phyloP scores from a whole-genome alignment of 2,797 vertebrate species.

The Siniperca obscura region DNA sequence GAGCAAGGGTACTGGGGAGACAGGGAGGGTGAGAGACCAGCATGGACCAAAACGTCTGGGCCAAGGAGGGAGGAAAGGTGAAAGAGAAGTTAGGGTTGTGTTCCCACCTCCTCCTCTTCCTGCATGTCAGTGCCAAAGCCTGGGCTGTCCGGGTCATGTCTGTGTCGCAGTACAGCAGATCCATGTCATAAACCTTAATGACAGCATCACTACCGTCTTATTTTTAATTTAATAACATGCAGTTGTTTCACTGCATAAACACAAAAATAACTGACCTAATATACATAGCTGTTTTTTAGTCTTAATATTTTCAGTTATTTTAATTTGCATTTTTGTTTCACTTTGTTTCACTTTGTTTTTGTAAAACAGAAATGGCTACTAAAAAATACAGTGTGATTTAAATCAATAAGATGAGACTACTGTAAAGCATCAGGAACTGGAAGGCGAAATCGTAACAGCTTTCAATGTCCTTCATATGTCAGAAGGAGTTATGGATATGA shows the following conservation, averaged over 20 bases:
- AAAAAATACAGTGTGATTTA: neutral
- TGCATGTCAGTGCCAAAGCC: slow-evolving; percentile 59
- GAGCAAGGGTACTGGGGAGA: slow-evolving; percentile 89
- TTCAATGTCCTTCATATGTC: neutral
- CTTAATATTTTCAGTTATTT: neutral
- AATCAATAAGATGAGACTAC: neutral
- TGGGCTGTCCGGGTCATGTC: slow-evolving; percentile 81
- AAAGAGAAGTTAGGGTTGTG: slow-evolving; percentile 73
- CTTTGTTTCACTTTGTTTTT: neutral
- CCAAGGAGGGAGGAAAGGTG: slow-evolving; percentile 63
- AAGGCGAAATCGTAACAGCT: neutral
- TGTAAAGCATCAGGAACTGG: neutral
- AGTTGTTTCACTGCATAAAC: neutral
- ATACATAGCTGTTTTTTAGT: neutral
- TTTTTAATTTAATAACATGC: neutral
- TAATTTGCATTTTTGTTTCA: neutral
- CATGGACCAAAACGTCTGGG: slow-evolving; percentile 54
- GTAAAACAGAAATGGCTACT: neutral
- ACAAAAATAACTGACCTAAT: neutral
- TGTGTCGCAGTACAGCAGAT: slow-evolving; percentile 79
- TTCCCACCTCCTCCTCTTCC: slow-evolving; percentile 77
- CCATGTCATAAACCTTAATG: slow-evolving; percentile 46
- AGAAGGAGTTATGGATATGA: slow-evolving; percentile 1
- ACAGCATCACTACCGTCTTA: slow-evolving; percentile 9
- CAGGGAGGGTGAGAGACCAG: slow-evolving; percentile 88